These are phyloP conservation scores for Molossus alvarezi DNA, from an alignment of 2,797 vertebrate genomes.

Conservation along the genomic window DNA sequence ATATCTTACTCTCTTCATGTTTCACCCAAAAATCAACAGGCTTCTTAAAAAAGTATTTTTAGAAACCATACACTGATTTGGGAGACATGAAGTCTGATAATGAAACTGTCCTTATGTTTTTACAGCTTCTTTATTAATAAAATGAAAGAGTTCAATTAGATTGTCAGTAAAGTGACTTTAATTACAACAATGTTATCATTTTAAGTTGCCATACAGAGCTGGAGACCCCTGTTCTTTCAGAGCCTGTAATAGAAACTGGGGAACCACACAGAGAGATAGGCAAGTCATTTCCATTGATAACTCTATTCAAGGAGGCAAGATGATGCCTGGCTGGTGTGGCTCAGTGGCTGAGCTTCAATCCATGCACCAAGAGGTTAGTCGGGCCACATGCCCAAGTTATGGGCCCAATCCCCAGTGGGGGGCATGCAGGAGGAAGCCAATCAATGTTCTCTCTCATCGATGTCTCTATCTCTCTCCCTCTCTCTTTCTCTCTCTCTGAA, in stretches of 20 bases:
- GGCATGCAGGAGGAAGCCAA: too few relatives aligned
- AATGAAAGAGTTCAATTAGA: neutral
- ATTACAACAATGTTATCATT: constrained; percentile 4
- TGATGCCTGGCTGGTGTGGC: neutral
- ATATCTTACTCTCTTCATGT: constrained; percentile 23
- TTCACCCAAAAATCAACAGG: neutral
- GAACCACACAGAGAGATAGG: neutral
- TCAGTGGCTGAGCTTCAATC: too few relatives aligned
- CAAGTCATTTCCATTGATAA: neutral
- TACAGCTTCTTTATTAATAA: constrained; percentile 26
- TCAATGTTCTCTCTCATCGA: too few relatives aligned
- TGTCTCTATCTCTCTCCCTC: too few relatives aligned
- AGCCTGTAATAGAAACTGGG: neutral
- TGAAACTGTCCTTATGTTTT: neutral
- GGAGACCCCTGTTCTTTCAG: neutral
- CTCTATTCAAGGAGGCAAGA: neutral
- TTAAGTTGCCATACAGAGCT: neutral
- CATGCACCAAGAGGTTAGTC: too few relatives aligned
- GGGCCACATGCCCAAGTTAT: too few relatives aligned
- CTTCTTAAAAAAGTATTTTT: constrained; percentile 5
- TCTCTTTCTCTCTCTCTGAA: too few relatives aligned
- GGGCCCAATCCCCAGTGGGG: too few relatives aligned
- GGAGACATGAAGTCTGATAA: neutral
- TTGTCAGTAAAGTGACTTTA: neutral
- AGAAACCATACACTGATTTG: neutral